These are phyloP conservation scores for Sapajus apella DNA, from an alignment of 2,113 vertebrate species.

Conservation along the genomic window DNA sequence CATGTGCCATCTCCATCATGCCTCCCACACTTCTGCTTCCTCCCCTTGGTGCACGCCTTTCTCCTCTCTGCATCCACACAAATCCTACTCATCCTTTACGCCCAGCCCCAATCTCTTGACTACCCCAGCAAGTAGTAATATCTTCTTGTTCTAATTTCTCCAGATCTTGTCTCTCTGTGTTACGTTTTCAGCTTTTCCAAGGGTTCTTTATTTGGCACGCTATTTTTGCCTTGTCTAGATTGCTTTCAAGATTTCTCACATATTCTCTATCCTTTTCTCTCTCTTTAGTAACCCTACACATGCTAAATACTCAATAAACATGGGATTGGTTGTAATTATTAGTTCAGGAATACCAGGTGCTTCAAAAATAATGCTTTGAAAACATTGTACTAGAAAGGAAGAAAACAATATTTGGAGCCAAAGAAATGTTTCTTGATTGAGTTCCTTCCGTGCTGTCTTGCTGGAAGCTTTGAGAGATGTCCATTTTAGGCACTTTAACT, in stretches of 20 bases:
- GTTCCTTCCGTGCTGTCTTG: slow-evolving; percentile 34
- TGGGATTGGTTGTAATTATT: not conserved
- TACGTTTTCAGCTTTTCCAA: not conserved
- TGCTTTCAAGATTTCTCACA: not conserved
- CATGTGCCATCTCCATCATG: rapidly evolving
- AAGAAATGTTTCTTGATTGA: slow-evolving; percentile 33
- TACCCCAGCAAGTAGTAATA: not conserved
- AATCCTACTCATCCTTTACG: not conserved
- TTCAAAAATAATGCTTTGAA: slow-evolving; percentile 10
- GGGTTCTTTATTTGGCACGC: not conserved
- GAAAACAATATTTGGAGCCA: slow-evolving; percentile 57
- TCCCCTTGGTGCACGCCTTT: not conserved
- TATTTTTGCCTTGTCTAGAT: not conserved
- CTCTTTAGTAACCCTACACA: not conserved
- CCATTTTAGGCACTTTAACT: slow-evolving; percentile 18
- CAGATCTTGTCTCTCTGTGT: not conserved
- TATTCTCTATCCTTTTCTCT: not conserved
- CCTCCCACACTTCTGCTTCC: not conserved
- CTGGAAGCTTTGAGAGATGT: not conserved
- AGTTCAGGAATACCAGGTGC: not conserved
- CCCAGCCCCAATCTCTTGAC: not conserved
- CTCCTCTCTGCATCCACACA: not conserved
- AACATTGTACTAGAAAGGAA: slow-evolving; percentile 28
- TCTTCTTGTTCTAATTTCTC: not conserved
- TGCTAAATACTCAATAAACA: not conserved